Evolutionary conservation across 92 coral and sea anemone species (phyloP), one percentile per base, ranked within the genome.

Genomic region (Actinostola sp.): DNA sequence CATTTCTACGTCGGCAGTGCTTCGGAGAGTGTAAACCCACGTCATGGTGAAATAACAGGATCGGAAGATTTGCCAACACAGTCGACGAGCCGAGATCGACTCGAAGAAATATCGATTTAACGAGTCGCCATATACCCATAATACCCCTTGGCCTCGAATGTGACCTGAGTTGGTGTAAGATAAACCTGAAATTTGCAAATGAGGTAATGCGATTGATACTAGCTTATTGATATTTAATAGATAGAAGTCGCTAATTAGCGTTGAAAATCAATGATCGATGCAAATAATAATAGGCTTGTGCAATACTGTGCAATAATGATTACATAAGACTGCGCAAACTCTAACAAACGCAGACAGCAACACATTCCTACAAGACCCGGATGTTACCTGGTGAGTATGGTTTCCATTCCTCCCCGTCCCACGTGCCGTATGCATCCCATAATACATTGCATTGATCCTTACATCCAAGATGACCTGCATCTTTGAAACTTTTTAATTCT

Each of bases 101-200:
- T 90, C 70, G 58, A 72, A 87, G 61, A 90, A 90, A n/a, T 87
- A 90, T 63, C 97, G 82, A 73, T 87, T 87, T 29, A 90, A 69
- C 7, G 97, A 90, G 69, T 90, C 97, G 34, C 97, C 97, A 66
- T 79, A 90, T 3, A 90, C 83, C 91, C 89, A 90, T 25, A 90
- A 53, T 28, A 90, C 82, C 33, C 97, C 97, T 41, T 91, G 88
- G 73, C 92, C 92, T 49, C 73, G 89, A 41, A 28, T 61, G 66
- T 90, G 97, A 21, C 97, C 85, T 15, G 89, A 90, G 38, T 73
- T 30, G 13, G 73, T 59, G 55, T 72, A 70, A 0, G 70, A 23
- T 4, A 44, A 65, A 34, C 69, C 81, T 75, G 73, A 63, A 61
- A 74, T 31, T n/a, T n/a, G n/a, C n/a, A n/a, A n/a, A n/a, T n/a